Evolutionary conservation across 1,140 invertebrate species (phyloP).

Genomic region (Drosophila virilis): DNA sequence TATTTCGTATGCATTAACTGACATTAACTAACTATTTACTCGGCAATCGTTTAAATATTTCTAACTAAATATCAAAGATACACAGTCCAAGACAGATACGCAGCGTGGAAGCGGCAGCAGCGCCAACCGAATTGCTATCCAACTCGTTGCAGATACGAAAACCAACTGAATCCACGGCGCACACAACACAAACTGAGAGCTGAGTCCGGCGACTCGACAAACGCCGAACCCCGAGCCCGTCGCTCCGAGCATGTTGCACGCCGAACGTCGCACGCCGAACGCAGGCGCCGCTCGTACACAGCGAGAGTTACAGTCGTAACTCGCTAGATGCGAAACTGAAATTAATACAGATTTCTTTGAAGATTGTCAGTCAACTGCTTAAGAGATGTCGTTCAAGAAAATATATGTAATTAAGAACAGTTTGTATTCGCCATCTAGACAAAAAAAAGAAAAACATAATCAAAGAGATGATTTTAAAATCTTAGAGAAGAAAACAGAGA

Average conservation of each 20-base stretch:
- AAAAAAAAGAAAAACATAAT: too few relatives aligned
- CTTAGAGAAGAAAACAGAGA: too few relatives aligned
- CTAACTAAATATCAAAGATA: background rate
- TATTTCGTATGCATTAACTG: background rate
- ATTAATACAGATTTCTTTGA: background rate
- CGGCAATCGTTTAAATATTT: conserved; percentile 7
- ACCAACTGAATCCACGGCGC: conserved; percentile 63
- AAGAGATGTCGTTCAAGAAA: too few relatives aligned
- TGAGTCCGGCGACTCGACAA: conserved; percentile 6
- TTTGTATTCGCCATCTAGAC: too few relatives aligned
- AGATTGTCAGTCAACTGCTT: background rate
- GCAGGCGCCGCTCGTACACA: conserved; percentile 27
- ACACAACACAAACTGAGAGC: conserved; percentile 40
- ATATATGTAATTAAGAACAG: too few relatives aligned
- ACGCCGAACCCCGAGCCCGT: background rate
- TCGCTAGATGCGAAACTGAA: background rate
- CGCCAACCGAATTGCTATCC: conserved; percentile 66
- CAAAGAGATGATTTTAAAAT: too few relatives aligned
- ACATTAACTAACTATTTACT: conserved; percentile 1
- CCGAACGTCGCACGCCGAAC: conserved; percentile 11
- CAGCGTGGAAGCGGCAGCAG: conserved; percentile 48
- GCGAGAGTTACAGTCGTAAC: conserved; percentile 10
- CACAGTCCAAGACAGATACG: conserved; percentile 35
- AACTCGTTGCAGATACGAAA: conserved; percentile 69
- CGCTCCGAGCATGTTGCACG: background rate